These are phyloP conservation scores for Canis aureus DNA, from an alignment of 2,113 vertebrate genomes.

Conservation along the genomic window DNA sequence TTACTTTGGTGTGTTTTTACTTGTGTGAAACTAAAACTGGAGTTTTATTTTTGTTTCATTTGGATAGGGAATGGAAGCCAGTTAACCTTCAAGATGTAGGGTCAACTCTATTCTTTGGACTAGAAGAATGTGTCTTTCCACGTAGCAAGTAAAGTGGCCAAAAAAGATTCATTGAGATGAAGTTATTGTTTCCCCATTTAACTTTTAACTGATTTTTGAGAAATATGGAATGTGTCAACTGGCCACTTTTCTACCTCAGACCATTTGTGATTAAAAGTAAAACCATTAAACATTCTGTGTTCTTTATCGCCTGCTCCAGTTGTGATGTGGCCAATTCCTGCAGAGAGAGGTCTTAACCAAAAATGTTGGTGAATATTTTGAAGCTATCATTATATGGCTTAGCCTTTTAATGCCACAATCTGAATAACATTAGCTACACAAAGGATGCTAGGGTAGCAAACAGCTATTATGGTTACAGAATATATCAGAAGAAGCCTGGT, in stretches of 20 bases:
- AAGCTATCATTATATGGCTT: constrained; percentile 32
- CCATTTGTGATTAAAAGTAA: not conserved
- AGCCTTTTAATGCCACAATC: constrained; percentile 48
- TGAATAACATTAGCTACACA: constrained; percentile 62
- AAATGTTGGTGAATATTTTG: constrained; percentile 38
- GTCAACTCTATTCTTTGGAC: not conserved
- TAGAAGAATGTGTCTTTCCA: not conserved
- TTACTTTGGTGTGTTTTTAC: constrained; percentile 8
- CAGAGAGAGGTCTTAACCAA: not conserved
- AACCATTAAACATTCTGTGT: not conserved
- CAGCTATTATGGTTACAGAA: constrained; percentile 74
- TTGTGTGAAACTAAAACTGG: not conserved
- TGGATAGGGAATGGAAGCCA: not conserved
- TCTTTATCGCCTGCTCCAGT: not conserved
- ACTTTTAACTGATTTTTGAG: not conserved
- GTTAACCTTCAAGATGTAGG: not conserved
- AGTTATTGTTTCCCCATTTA: not conserved
- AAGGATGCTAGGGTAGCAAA: not conserved
- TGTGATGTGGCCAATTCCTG: not conserved
- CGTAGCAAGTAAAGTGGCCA: not conserved
- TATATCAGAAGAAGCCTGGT: constrained; percentile 74
- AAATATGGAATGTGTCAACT: not conserved
- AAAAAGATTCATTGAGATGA: not conserved
- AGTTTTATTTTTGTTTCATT: constrained; percentile 34
- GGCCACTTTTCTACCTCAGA: not conserved